phyloP scores from a whole-genome alignment of 2,113 vertebrate genomes.

The Esox niger region DNA sequence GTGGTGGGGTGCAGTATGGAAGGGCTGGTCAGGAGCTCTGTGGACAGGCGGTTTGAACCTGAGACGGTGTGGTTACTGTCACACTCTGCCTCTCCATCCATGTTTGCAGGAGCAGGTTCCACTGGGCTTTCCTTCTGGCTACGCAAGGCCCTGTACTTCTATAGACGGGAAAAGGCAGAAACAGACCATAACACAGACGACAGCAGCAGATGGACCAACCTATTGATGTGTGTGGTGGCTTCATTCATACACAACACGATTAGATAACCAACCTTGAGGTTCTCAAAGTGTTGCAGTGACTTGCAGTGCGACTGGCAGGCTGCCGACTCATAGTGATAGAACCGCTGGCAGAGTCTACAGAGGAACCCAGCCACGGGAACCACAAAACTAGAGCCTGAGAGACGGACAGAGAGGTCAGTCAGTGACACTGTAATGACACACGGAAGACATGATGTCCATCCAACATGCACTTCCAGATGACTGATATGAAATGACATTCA shows the following conservation, averaged over 20 bases:
- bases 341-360: slow-evolving; percentile 91
- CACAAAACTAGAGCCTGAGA: slow-evolving; percentile 86
- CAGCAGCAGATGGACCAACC: neutral
- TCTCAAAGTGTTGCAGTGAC: slow-evolving; percentile 90
- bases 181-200: neutral
- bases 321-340: slow-evolving; percentile 87
- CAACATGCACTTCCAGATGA: too few relatives aligned
- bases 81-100: neutral
- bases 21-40: neutral
- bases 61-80: slow-evolving; percentile 16
- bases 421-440: too few relatives aligned
- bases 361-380: slow-evolving; percentile 91
- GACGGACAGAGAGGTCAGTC: neutral
- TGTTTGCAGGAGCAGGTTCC: slow-evolving; percentile 13
- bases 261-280: slow-evolving; percentile 85
- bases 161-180: slow-evolving; percentile 15
- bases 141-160: slow-evolving; percentile 58
- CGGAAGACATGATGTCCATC: neutral
- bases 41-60: neutral
- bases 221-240: neutral
- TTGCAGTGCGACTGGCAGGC: slow-evolving; percentile 89
- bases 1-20: slow-evolving; percentile 17
- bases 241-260: neutral
- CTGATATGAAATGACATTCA: neutral
- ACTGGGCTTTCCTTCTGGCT: slow-evolving; percentile 39